Evolutionary conservation across 2,113 vertebrate genomes (phyloP).

Genomic region (Ctenomys sociabilis): DNA sequence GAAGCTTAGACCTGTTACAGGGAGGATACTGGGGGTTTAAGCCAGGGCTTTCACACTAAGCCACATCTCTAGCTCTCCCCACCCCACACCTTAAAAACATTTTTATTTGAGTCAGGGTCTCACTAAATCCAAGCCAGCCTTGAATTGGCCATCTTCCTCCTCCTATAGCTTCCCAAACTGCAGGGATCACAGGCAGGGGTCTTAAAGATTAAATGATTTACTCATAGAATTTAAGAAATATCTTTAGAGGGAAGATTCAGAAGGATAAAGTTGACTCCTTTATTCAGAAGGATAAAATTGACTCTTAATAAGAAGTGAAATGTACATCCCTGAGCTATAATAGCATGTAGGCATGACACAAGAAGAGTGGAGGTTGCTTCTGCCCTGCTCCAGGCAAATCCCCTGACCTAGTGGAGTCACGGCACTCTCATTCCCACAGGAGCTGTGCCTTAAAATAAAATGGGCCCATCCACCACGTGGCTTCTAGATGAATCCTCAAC

Average conservation of each 20-base stretch:
- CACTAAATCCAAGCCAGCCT: not conserved
- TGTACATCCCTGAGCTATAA: not conserved
- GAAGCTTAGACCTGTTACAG: not conserved
- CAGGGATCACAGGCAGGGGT: not conserved
- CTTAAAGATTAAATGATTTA: conserved; percentile 2
- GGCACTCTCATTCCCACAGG: not conserved
- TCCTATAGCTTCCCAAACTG: not conserved
- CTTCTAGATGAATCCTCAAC: not conserved
- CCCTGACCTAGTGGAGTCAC: not conserved
- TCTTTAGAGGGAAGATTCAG: not conserved
- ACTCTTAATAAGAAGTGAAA: not conserved
- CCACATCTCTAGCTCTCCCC: not conserved
- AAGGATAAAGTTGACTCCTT: not conserved
- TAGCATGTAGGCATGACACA: not conserved
- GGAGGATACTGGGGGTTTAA: too few relatives aligned
- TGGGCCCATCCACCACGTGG: too few relatives aligned
- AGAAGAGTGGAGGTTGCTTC: not conserved
- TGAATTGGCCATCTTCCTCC: not conserved
- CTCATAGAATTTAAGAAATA: not conserved
- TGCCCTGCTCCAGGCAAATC: not conserved
- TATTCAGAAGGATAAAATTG: not conserved
- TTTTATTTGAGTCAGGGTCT: not conserved
- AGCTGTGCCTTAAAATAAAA: not conserved
- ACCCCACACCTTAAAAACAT: not conserved
- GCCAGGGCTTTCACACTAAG: not conserved